phyloP scores from a whole-genome alignment of 2,113 vertebrate genomes.

The Clarias magur region DNA sequence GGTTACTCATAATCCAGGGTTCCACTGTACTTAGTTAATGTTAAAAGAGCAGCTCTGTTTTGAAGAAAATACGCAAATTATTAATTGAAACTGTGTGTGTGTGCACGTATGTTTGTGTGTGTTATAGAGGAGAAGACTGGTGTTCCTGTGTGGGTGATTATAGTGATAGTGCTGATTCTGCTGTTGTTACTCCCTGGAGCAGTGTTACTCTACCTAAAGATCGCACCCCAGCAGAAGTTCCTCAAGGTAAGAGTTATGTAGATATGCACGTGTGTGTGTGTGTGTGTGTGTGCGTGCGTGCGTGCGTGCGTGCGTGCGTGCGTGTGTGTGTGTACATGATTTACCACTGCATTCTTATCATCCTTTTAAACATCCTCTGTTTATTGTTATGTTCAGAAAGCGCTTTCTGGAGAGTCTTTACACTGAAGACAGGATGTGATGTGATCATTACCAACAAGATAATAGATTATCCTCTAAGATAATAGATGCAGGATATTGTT shows the following conservation, averaged over 20 bases:
- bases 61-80: too few species aligned
- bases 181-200: neutral
- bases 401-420: too few species aligned
- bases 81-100: too few species aligned
- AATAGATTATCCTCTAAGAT: too few species aligned
- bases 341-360: neutral
- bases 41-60: too few species aligned
- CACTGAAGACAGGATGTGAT: too few species aligned
- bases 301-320: neutral
- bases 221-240: neutral
- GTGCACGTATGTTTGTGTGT: neutral
- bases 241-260: neutral
- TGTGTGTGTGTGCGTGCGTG: slow-evolving; percentile 6
- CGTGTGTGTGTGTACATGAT: neutral
- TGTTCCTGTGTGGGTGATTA: neutral
- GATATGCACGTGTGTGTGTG: neutral
- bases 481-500: too few species aligned
- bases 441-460: too few species aligned
- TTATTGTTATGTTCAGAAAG: too few species aligned
- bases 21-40: too few species aligned
- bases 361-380: neutral
- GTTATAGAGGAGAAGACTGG: neutral
- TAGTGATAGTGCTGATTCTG: neutral
- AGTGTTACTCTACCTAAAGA: neutral
- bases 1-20: too few species aligned